Evolutionary conservation across 2,888 invertebrate genomes (phyloP), one percentile per base, ranked within the genome.

Genomic region (Mythimna albipuncta): DNA sequence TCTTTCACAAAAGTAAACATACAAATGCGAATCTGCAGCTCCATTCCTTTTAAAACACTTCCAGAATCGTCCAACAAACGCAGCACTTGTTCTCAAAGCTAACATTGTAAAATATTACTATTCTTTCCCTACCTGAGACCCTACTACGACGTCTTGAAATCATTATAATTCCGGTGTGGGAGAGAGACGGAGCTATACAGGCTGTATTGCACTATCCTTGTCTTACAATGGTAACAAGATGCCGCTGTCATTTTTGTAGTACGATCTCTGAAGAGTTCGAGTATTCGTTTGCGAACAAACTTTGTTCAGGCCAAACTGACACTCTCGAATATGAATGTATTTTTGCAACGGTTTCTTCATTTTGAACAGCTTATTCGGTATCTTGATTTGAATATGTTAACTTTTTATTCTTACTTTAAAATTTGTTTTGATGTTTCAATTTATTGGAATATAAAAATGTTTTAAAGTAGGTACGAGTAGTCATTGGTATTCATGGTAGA

Each of bases 101-200:
- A 71, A 78, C 52, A 41, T 61, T 11, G 54, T 72, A 59, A 79
- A 72, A 64, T 72, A 78, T 72, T 35, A 54, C n/a, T 13, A 63
- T 41, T 38, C 44, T 32, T 52, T 52, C 9, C 13, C 5, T 72
- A 72, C 54, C 59, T 64, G 72, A 54, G 7, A 32, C 47, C 47
- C 6, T 47, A 47, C 47, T 16, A 47, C 16, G 44, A 47, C 1
- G 5, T 16, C 47, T 19, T 19, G 16, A 47, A 16, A 47, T 47
- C 16, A 47, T 47, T 47, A 19, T 47, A 16, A 47, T 13, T 47
- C 6, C 16, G 16, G 16, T 19, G 47, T 47, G 47, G 16, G 16
- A 47, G 6, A 16, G 47, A 47, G 47, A 47, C 47, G 47, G 47
- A 47, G 47, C 16, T 47, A 16, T 19, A 47, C 6, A 19, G 6